Percentiles rank a stretch among this genome's conserved stretches.
phyloP scores from a whole-genome alignment of 2,888 invertebrate genomes.

The Nebria brevicollis region DNA sequence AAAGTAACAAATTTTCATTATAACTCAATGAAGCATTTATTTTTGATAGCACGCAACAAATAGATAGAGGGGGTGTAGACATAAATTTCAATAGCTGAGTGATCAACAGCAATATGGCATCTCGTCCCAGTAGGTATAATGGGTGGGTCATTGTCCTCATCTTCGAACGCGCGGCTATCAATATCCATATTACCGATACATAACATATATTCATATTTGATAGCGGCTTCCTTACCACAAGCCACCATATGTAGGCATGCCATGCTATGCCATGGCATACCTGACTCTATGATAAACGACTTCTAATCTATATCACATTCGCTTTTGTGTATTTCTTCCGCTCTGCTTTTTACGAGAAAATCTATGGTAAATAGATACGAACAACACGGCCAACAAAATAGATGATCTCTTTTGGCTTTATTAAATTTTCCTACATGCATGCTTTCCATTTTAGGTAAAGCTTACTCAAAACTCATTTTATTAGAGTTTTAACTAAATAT shows the following conservation, averaged over 20 bases:
- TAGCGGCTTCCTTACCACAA: neutral
- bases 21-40: neutral
- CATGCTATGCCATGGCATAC: too few relatives aligned
- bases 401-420: neutral
- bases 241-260: neutral
- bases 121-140: neutral
- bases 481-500: too few relatives aligned
- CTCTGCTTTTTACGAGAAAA: neutral
- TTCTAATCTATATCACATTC: conserved; percentile 1
- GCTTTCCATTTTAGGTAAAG: neutral
- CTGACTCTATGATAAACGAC: neutral
- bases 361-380: neutral
- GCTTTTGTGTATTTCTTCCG: neutral
- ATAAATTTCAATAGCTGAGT: neutral
- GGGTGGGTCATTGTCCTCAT: neutral
- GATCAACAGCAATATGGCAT: neutral
- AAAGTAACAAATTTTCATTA: neutral
- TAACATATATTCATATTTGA: conserved; percentile 1
- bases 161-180: neutral
- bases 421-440: neutral
- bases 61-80: neutral
- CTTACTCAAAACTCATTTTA: too few relatives aligned
- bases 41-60: neutral
- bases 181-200: conserved; percentile 1
- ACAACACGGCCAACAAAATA: neutral